Evolutionary conservation across 2,888 invertebrate species (phyloP).

Genomic region (Drosophila suboccidentalis): DNA sequence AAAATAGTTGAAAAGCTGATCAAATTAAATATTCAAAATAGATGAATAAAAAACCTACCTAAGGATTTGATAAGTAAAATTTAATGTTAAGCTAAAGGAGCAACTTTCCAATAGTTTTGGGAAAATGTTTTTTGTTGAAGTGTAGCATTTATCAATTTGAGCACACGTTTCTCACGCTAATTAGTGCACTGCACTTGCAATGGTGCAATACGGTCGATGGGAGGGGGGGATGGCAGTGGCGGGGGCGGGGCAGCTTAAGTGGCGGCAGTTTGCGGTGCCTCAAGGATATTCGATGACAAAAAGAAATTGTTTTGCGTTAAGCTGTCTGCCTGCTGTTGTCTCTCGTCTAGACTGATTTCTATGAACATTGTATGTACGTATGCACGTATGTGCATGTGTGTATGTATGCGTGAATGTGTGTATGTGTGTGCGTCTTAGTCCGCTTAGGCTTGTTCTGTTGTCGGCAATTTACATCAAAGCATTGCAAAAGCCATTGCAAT

Average conservation of each 20-base stretch:
- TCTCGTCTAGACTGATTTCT: slow-evolving; percentile 75
- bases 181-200: slow-evolving; percentile 51
- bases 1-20: too few relatives aligned
- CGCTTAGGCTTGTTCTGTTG: slow-evolving; percentile 79
- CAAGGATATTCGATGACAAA: slow-evolving; percentile 81
- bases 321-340: slow-evolving; percentile 69
- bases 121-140: neutral
- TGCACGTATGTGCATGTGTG: neutral
- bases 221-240: neutral
- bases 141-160: slow-evolving; percentile 29
- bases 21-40: too few relatives aligned
- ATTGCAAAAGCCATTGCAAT: slow-evolving; percentile 79
- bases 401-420: slow-evolving; percentile 18
- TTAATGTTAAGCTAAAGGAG: too few relatives aligned
- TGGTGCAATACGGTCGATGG: neutral
- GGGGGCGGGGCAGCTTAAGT: slow-evolving; percentile 62
- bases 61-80: too few relatives aligned
- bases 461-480: slow-evolving; percentile 81
- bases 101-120: too few relatives aligned
- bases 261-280: slow-evolving; percentile 78
- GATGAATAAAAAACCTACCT: too few relatives aligned
- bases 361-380: slow-evolving; percentile 14
- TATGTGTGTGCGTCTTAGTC: slow-evolving; percentile 71
- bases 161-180: slow-evolving; percentile 70
- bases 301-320: slow-evolving; percentile 78